Evolutionary conservation across 2,113 vertebrate species (phyloP).

Genomic region (Mustela nigripes): DNA sequence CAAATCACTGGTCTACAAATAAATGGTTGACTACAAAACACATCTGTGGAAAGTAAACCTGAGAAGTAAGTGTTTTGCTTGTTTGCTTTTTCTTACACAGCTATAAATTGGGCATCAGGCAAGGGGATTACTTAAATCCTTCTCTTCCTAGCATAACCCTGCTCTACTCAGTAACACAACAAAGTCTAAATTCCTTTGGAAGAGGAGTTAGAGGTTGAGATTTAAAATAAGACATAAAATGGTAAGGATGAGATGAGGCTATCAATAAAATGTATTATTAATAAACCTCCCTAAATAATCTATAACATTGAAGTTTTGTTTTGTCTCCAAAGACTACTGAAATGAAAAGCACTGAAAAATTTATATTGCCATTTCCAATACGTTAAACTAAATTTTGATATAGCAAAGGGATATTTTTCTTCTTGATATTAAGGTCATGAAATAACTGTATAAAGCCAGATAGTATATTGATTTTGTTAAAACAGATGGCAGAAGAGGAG

Average conservation of each 20-base stretch:
- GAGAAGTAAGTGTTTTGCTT: not conserved
- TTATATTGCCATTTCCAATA: not conserved
- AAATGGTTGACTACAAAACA: not conserved
- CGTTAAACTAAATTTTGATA: constrained; percentile 18
- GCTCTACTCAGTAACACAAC: not conserved
- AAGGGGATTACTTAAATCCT: not conserved
- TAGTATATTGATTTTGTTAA: not conserved
- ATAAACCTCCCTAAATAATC: not conserved
- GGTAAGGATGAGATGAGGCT: not conserved
- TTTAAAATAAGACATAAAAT: not conserved
- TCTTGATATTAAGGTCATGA: constrained; percentile 32
- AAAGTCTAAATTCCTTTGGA: not conserved
- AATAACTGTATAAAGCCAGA: not conserved
- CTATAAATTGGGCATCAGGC: not conserved
- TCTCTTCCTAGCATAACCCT: not conserved
- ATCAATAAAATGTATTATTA: not conserved
- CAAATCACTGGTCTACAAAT: not conserved
- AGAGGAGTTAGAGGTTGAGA: not conserved
- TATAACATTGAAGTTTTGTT: not conserved
- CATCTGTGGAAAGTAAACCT: not conserved
- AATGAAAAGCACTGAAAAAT: constrained; percentile 2
- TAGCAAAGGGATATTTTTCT: not conserved
- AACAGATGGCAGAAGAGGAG: not conserved
- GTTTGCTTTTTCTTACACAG: not conserved
- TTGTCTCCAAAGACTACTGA: not conserved